A percentile compares a stretch with the other conserved stretches of the same genome.
phyloP scores from a whole-genome alignment of 2,797 vertebrate genomes.

The Sebastes ruberrimus region DNA sequence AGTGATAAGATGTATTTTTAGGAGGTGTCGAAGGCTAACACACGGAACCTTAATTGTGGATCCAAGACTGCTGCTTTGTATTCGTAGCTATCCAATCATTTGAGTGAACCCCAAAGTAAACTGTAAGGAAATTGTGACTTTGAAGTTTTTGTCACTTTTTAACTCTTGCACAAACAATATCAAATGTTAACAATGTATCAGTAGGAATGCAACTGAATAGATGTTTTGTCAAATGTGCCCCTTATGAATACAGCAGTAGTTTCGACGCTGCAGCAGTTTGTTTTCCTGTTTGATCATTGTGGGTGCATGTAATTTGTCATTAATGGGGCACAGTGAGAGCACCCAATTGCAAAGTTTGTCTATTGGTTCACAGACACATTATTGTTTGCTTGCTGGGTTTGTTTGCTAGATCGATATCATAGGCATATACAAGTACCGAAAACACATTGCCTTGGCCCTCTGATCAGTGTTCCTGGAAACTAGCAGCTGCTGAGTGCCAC shows the following conservation, averaged over 20 bases:
- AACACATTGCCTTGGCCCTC: slow-evolving; percentile 6
- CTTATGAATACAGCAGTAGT: not conserved
- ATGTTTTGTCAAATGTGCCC: not conserved
- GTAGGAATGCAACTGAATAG: not conserved
- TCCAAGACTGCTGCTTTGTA: not conserved
- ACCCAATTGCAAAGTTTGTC: slow-evolving; percentile 4
- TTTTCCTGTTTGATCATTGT: slow-evolving; percentile 36
- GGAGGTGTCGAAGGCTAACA: not conserved
- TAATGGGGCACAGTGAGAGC: slow-evolving; percentile 14
- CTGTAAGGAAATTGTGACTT: not conserved
- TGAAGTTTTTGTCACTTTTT: not conserved
- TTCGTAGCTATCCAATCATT: not conserved
- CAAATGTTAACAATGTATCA: not conserved
- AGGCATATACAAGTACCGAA: not conserved
- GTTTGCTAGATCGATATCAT: slow-evolving; percentile 27
- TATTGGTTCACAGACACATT: slow-evolving; percentile 19
- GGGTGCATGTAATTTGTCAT: slow-evolving; percentile 16
- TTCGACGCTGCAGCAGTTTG: not conserved
- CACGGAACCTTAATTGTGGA: not conserved
- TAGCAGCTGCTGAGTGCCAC: slow-evolving; percentile 1
- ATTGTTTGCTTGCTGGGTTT: slow-evolving; percentile 24
- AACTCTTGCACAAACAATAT: not conserved
- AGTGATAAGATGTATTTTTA: no score
- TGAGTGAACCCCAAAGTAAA: slow-evolving; percentile 1
- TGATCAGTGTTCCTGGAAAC: slow-evolving; percentile 40